These are phyloP conservation scores for Cochlearius cochlearius DNA, from an alignment of 2,113 vertebrate genomes.

Conservation along the genomic window DNA sequence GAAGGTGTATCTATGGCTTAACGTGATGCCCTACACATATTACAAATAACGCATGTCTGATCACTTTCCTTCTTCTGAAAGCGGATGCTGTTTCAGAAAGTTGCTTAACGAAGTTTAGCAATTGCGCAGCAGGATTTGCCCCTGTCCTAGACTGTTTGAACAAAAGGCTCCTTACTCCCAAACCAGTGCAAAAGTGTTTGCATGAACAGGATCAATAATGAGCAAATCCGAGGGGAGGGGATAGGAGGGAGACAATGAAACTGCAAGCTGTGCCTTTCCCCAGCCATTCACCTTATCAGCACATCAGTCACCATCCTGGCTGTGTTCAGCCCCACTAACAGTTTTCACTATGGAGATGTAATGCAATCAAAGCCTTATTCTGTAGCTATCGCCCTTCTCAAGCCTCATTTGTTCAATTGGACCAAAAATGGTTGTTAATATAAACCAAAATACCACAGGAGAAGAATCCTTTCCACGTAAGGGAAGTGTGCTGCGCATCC, in stretches of 20 bases:
- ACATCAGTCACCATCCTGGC: not conserved
- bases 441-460: not conserved
- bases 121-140: not conserved
- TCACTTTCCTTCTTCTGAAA: not conserved
- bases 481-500: not conserved
- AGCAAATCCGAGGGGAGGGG: not conserved
- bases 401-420: not conserved
- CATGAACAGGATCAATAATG: not conserved
- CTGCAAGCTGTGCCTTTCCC: constrained; percentile 24
- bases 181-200: not conserved
- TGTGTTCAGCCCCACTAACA: not conserved
- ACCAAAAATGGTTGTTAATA: not conserved
- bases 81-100: not conserved
- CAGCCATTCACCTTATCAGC: not conserved
- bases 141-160: not conserved
- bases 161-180: not conserved
- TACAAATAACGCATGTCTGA: not conserved
- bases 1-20: not conserved
- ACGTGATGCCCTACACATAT: not conserved
- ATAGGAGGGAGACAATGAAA: constrained; percentile 23
- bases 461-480: not conserved
- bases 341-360: not conserved
- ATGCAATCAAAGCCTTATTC: not conserved
- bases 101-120: not conserved
- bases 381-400: not conserved